Base-by-base conservation (phyloP, 2,797 vertebrate species). In the Microctenopoma lineatum region DNA sequence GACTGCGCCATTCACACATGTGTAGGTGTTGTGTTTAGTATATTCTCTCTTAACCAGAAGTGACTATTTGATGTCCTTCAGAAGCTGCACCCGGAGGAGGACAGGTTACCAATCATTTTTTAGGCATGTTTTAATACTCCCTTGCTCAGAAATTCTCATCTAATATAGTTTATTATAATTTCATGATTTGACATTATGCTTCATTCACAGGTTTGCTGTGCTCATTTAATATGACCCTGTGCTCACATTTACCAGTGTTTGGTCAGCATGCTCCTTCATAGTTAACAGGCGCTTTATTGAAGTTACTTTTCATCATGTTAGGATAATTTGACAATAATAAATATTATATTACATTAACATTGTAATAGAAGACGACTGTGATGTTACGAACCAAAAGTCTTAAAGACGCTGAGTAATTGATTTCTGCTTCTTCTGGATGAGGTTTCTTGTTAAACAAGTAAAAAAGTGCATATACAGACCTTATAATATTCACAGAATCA, bases 21-120 rank as follows among this genome's bases (percentile, higher is more conserved):
- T 53, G 46, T 73, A 44, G 48, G 21, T 36, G 36, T 26, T 58
- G 66, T 55, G 66, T 72, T 66, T 66, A 68, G n/a, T 42, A 6
- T 26, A n/a, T 60, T 73, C 59, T 56, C 25, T 53, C 5, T 64
- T 66, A 59, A 41, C 21, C 34, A 54, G 26, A 54, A 55, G 50
- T 46, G 53, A 72, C 66, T 62, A 39, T 77, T 75, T 65, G 38
- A 66, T 73, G 57, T 73, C 59, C 62, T 53, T 83, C 70, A 21
- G 59, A 50, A 73, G 59, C 21, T 21, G 21, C 21, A 21, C 21
- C 21, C 21, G 25, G 16, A 36, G 14, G 41, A 44, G 14, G 41
- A 5, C 15, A 44, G 14, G 14, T 41, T 15, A 15, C 39, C 3
- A 7, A 13, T 39, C 4, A 4, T 16, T 14, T 42, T 42, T 39